Base-by-base conservation (phyloP, 2,113 vertebrate genomes). In the Benitochromis conjunctus region DNA sequence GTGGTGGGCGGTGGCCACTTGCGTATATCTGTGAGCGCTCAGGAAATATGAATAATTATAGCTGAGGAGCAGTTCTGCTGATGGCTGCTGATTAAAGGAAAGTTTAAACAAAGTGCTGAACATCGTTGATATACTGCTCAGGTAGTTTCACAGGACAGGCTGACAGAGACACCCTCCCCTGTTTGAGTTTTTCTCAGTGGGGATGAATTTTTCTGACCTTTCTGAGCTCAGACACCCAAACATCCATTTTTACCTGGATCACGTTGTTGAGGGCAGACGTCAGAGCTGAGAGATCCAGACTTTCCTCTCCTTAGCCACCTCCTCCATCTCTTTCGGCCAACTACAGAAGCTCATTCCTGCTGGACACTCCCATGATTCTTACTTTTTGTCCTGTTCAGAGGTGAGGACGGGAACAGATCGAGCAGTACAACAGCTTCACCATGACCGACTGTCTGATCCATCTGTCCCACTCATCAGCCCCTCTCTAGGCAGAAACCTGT, bases 91-190 rank as follows among this genome's bases (percentile, higher is more conserved):
- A 51, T 48, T 18, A 51, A 71, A 46, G 16, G 24, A 74, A 19
- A 74, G 16, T 26, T 76, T 31, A n/a, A 43, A 46, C 66, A 46
- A 74, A 31, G 69, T 12, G 24, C 69, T 74, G 24, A 48, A 0
- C 8, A 18, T 3, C 0, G 48, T 48, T 10, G 26, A 0, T 29
- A 1, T 24, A 31, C 43, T 0, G 16, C 69, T 31, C 8, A 3
- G 9, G 9, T 18, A 60, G 16, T 3, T 34, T 16, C 3, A 62
- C 16, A 34, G 58, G 16, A 34, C 58, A 19, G 57, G 24, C 13
- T 29, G 24, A 29, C 7, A 16, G 24, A 54, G 53, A 57, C 55
- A 0, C 24, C 55, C 24, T 13, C 14, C 41, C 66, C 1, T 7
- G 21, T 46, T 71, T 43, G 26, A 26, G 38, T 5, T 46, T 71